phyloP scores from a whole-genome alignment of 2,113 vertebrate genomes.

The Amphiprion ocellaris region DNA sequence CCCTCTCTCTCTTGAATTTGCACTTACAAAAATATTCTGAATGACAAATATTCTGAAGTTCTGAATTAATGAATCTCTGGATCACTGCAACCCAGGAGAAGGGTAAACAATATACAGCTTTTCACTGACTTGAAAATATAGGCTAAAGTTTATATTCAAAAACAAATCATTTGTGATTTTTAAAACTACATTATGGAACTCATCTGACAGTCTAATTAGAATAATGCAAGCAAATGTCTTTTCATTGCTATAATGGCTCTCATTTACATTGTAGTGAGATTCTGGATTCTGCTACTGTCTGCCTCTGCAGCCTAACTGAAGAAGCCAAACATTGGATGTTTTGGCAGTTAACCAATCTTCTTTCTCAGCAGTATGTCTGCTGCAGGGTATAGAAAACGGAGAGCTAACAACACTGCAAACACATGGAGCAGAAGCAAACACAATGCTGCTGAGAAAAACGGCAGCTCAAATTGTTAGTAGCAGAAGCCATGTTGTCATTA shows the following conservation, averaged over 20 bases:
- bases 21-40: conserved; percentile 43
- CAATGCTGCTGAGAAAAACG: conserved; percentile 10
- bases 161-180: conserved; percentile 52
- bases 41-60: background rate
- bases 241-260: conserved; percentile 36
- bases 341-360: conserved; percentile 28
- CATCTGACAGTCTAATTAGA: conserved; percentile 61
- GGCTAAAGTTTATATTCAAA: conserved; percentile 41
- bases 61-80: background rate
- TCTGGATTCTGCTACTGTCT: conserved; percentile 31
- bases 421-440: conserved; percentile 8
- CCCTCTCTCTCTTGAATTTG: conserved; percentile 10
- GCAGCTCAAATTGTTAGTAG: conserved; percentile 10
- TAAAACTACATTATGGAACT: conserved; percentile 36
- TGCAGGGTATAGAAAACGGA: conserved; percentile 39
- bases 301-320: conserved; percentile 27
- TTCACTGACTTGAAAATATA: conserved; percentile 33
- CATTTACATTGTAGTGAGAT: conserved; percentile 46
- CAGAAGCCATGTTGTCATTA: conserved; percentile 16
- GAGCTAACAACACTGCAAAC: conserved; percentile 33
- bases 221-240: conserved; percentile 48
- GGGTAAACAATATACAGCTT: conserved; percentile 43
- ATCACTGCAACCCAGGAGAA: conserved; percentile 36
- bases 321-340: conserved; percentile 20
- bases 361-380: conserved; percentile 31